A percentile compares a stretch with the other conserved stretches of the same genome.
These are phyloP conservation scores for Pelecanus crispus DNA, from an alignment of 2,113 vertebrate species.

Conservation along the genomic window DNA sequence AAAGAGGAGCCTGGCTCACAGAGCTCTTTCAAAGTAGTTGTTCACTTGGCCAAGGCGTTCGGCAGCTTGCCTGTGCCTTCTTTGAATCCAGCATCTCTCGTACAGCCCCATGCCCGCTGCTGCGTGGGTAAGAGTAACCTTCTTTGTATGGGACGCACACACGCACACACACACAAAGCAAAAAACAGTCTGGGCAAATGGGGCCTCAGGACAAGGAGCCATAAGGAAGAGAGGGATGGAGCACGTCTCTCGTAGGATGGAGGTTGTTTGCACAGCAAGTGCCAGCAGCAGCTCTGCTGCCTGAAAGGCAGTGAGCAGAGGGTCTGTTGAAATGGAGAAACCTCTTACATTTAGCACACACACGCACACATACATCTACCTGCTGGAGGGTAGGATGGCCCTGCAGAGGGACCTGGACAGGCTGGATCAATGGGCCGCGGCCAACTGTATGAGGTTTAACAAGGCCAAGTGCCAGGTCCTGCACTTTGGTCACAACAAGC, in stretches of 20 bases:
- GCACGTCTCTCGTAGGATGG: neutral
- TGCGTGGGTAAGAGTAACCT: neutral
- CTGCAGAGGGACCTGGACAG: too few species aligned
- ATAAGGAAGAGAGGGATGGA: neutral
- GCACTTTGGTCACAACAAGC: too few species aligned
- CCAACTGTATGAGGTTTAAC: too few species aligned
- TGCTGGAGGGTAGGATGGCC: too few species aligned
- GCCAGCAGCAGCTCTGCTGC: neutral
- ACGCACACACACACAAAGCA: neutral
- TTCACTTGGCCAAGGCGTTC: neutral
- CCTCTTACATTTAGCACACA: neutral
- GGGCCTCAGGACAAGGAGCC: neutral
- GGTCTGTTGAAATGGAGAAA: neutral
- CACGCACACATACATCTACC: accelerated
- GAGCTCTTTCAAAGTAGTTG: slow-evolving; percentile 6
- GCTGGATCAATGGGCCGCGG: too few species aligned
- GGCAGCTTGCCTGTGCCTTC: neutral
- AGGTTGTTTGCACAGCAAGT: neutral
- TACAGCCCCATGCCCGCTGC: neutral
- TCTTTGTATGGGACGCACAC: neutral
- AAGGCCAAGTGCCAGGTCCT: too few species aligned
- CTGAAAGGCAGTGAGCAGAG: neutral
- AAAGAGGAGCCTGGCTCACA: neutral
- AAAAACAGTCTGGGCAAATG: neutral
- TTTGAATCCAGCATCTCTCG: neutral